Conservation (phyloP, 2,888 invertebrate genomes). For the Neria commutata region DNA sequence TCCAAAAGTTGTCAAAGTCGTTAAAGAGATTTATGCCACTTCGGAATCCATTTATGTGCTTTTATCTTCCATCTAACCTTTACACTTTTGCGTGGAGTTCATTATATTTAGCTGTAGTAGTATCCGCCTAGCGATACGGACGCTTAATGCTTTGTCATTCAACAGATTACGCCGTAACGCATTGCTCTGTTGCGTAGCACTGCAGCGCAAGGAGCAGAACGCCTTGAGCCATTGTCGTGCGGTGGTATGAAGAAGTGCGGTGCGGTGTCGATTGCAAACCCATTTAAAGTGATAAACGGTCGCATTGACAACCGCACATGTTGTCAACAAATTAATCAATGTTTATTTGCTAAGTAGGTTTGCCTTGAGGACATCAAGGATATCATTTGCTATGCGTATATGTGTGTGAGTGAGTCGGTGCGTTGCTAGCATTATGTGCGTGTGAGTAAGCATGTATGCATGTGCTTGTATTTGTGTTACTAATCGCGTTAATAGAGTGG, state of each 20-base stretch:
- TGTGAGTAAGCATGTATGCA: conserved; percentile 24
- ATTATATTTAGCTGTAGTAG: too few species aligned
- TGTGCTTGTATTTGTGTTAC: conserved; percentile 48
- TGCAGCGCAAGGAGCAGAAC: too few species aligned
- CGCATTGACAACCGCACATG: conserved; percentile 28
- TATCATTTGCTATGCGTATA: conserved; percentile 14
- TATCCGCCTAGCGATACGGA: too few species aligned
- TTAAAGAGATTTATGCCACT: not conserved
- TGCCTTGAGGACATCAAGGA: conserved; percentile 35
- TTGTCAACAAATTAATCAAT: conserved; percentile 59
- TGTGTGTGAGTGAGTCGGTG: conserved; percentile 12
- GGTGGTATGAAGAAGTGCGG: not conserved
- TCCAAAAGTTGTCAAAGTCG: not conserved
- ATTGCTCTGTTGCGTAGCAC: too few species aligned
- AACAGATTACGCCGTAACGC: too few species aligned
- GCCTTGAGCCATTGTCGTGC: too few species aligned
- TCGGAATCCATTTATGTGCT: not conserved
- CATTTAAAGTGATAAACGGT: conserved; percentile 28
- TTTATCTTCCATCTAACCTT: not conserved
- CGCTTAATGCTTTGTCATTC: too few species aligned
- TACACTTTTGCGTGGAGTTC: not conserved
- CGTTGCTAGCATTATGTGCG: not conserved
- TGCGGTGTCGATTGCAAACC: not conserved
- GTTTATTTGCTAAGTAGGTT: conserved; percentile 57
- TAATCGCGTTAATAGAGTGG: conserved; percentile 54